Percentiles rank a stretch among this genome's conserved stretches.
phyloP scores from a whole-genome alignment of 2,797 vertebrate genomes.

The Balearica regulorum region DNA sequence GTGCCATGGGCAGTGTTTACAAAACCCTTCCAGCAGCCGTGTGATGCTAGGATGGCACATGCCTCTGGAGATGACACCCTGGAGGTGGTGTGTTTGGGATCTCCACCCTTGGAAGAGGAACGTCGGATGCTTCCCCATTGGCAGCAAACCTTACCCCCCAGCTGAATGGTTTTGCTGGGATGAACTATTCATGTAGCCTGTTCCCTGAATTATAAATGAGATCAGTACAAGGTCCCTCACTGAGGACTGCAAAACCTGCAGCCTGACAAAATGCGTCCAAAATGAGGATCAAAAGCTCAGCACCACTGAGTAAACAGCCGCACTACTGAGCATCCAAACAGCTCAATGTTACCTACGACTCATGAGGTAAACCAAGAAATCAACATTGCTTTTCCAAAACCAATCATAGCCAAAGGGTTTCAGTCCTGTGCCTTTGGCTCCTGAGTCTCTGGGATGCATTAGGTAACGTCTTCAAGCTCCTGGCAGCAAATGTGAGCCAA shows the following conservation, averaged over 20 bases:
- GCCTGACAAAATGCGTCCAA: neutral
- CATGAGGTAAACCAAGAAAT: neutral
- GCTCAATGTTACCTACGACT: neutral
- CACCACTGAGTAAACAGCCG: neutral
- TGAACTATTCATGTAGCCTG: neutral
- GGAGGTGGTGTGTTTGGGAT: neutral
- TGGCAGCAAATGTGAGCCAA: neutral
- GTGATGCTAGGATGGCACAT: neutral
- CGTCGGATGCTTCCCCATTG: neutral
- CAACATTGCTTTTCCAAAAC: neutral
- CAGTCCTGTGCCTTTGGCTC: neutral
- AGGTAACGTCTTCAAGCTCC: neutral
- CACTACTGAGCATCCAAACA: neutral
- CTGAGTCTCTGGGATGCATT: neutral
- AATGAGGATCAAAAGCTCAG: neutral
- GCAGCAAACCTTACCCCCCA: neutral
- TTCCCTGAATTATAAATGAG: neutral
- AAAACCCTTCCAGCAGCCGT: neutral
- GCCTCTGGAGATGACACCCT: neutral
- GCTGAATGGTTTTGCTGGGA: neutral
- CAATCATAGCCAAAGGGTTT: neutral
- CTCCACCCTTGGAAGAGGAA: neutral
- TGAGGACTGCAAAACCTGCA: neutral
- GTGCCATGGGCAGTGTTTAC: fast-evolving
- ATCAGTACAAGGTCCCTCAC: neutral